A percentile compares a stretch with the other conserved stretches of the same genome.
Evolutionary conservation across 2,888 invertebrate species (phyloP).

Genomic region (Drepana falcataria): DNA sequence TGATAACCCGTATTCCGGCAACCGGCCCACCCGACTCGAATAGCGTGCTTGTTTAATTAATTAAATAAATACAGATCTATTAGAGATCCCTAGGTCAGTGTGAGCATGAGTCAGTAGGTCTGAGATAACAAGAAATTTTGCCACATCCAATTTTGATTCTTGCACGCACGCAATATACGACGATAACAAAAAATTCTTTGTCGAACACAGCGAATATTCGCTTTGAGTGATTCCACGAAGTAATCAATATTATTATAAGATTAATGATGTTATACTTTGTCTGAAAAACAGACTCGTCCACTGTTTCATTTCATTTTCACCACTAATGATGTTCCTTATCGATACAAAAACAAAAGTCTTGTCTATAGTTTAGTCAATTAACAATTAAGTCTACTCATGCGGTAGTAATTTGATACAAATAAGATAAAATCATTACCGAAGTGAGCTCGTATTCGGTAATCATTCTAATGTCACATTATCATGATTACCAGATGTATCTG

Average conservation of each 20-base stretch:
- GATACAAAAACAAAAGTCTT: not conserved
- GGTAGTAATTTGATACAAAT: not conserved
- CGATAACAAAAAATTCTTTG: conserved; percentile 26
- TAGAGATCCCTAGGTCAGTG: conserved; percentile 21
- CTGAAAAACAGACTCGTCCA: not conserved
- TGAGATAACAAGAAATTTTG: conserved; percentile 23
- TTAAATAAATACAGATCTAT: conserved; percentile 25
- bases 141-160: conserved; percentile 9
- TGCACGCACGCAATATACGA: conserved; percentile 31
- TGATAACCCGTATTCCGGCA: conserved; percentile 24
- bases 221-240: not conserved
- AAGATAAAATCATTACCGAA: too few relatives aligned
- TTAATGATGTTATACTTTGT: not conserved
- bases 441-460: too few relatives aligned
- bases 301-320: not conserved
- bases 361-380: not conserved
- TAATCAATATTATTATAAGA: not conserved
- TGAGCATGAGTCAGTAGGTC: conserved; percentile 24
- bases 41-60: conserved; percentile 32
- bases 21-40: conserved; percentile 27
- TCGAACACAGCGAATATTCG: conserved; percentile 13
- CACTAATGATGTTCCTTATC: not conserved
- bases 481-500: not conserved
- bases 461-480: too few relatives aligned
- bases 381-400: not conserved